Evolutionary conservation across 2,113 vertebrate genomes (phyloP).

Genomic region (Pedetes capensis): DNA sequence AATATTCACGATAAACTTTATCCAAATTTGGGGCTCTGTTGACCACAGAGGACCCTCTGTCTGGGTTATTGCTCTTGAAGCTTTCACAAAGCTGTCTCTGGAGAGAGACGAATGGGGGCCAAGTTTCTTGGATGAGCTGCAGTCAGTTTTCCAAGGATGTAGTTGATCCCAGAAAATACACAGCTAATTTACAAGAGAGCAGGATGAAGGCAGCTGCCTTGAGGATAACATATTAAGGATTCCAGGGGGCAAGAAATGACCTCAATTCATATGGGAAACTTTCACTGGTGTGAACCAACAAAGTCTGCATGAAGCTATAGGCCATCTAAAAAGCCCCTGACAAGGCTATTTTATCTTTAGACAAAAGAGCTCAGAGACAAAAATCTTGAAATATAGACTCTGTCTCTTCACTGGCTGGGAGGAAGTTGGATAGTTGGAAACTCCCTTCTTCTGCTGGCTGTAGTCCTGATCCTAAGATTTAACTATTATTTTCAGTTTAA

Average conservation of each 20-base stretch:
- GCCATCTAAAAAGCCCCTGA: background rate
- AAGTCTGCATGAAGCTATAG: background rate
- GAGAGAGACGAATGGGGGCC: constrained; percentile 51
- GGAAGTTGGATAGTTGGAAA: background rate
- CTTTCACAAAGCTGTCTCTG: constrained; percentile 64
- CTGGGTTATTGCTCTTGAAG: constrained; percentile 66
- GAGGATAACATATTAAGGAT: constrained; percentile 50
- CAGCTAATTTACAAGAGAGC: constrained; percentile 63
- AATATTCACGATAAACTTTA: constrained; percentile 54
- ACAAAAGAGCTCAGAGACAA: constrained; percentile 38
- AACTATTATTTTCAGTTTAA: constrained; percentile 60
- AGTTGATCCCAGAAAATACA: constrained; percentile 67
- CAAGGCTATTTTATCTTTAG: constrained; percentile 15
- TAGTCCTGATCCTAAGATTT: constrained; percentile 42
- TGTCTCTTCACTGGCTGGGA: background rate
- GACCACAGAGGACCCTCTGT: constrained; percentile 41
- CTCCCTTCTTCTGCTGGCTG: background rate
- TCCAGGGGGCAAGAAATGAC: constrained; percentile 50
- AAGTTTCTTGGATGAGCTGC: constrained; percentile 64
- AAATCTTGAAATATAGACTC: constrained; percentile 17
- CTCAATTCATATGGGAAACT: constrained; percentile 47
- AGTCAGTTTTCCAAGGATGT: constrained; percentile 68
- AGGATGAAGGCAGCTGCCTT: constrained; percentile 63
- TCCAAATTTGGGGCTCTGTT: constrained; percentile 53
- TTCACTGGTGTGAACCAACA: constrained; percentile 42